phyloP scores from a whole-genome alignment of 2,888 invertebrate species.

The Drosophila atroscutellata region DNA sequence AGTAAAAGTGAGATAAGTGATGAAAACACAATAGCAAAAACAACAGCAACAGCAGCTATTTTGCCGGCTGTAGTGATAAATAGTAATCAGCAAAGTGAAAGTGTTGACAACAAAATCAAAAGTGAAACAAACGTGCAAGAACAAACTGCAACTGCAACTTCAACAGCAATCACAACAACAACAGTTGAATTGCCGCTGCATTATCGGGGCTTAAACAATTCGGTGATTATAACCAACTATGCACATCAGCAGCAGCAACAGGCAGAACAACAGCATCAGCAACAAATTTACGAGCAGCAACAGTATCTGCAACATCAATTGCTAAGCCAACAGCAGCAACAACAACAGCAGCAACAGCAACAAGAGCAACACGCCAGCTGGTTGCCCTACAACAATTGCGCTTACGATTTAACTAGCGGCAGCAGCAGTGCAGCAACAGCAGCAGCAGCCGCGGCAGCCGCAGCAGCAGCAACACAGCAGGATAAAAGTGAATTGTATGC shows the following conservation, averaged over 20 bases:
- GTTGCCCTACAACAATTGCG: slow-evolving; percentile 62
- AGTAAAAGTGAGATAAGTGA: slow-evolving; percentile 67
- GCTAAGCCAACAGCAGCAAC: slow-evolving; percentile 70
- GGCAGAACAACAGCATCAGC: slow-evolving; percentile 59
- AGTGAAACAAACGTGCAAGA: slow-evolving; percentile 62
- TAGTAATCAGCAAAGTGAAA: slow-evolving; percentile 67
- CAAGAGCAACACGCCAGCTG: slow-evolving; percentile 56
- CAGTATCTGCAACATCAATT: slow-evolving; percentile 66
- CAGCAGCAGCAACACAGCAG: slow-evolving; percentile 51
- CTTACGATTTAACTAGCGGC: slow-evolving; percentile 63
- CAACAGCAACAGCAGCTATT: slow-evolving; percentile 49
- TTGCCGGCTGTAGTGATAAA: slow-evolving; percentile 73
- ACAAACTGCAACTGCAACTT: slow-evolving; percentile 39
- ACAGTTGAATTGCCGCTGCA: slow-evolving; percentile 70
- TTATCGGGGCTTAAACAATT: slow-evolving; percentile 83
- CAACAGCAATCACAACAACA: slow-evolving; percentile 30
- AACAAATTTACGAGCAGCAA: slow-evolving; percentile 68
- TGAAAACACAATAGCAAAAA: slow-evolving; percentile 45
- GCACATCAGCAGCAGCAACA: slow-evolving; percentile 67
- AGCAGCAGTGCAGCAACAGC: slow-evolving; percentile 50
- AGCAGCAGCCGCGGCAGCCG: slow-evolving; percentile 49
- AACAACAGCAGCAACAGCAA: slow-evolving; percentile 64
- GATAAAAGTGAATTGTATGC: slow-evolving; percentile 63
- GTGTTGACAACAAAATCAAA: slow-evolving; percentile 75
- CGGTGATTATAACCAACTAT: slow-evolving; percentile 82